phyloP scores from a whole-genome alignment of 1,140 invertebrate species.

The Caerostris extrusa region DNA sequence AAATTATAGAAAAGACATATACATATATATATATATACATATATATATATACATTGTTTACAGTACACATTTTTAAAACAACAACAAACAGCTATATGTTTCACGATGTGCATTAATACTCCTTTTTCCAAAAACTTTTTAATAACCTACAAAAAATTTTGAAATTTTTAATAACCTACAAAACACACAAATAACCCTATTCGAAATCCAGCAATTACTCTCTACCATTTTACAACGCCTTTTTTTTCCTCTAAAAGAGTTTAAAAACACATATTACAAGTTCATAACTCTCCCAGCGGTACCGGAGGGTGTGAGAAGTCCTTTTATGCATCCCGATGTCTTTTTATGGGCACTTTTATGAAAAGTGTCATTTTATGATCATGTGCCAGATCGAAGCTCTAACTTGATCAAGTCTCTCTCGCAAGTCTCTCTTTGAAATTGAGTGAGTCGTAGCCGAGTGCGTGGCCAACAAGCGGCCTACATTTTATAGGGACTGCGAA shows the following conservation, averaged over 20 bases:
- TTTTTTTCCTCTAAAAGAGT: neutral
- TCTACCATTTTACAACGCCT: neutral
- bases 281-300: neutral
- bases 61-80: no score
- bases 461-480: slow-evolving; percentile 48
- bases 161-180: neutral
- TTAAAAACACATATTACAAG: neutral
- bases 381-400: slow-evolving; percentile 22
- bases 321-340: slow-evolving; percentile 45
- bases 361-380: slow-evolving; percentile 74
- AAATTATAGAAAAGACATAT: no score
- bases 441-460: slow-evolving; percentile 22
- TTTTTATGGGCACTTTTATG: slow-evolving; percentile 68
- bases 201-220: slow-evolving; percentile 5
- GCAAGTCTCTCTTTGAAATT: slow-evolving; percentile 38
- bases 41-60: no score
- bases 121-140: neutral
- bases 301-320: neutral
- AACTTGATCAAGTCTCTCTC: slow-evolving; percentile 60
- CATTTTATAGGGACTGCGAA: slow-evolving; percentile 63
- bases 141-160: neutral
- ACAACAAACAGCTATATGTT: no score
- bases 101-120: no score
- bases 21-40: no score
- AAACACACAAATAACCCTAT: neutral